Conservation (phyloP, 2,113 vertebrate genomes). For the Salminus brasiliensis region DNA sequence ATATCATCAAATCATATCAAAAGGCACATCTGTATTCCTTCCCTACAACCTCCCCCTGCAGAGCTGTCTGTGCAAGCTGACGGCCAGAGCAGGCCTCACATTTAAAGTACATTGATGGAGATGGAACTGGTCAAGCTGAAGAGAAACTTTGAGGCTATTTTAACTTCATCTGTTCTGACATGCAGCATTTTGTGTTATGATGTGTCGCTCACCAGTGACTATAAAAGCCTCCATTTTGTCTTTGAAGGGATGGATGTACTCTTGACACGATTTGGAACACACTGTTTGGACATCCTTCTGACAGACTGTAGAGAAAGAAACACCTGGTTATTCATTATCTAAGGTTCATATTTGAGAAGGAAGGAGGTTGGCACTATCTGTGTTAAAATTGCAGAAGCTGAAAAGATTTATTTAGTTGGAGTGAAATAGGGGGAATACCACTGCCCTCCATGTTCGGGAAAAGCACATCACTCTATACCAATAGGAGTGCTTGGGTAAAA, state of each 20-base stretch:
- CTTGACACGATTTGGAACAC: slow-evolving; percentile 83
- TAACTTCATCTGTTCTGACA: background rate
- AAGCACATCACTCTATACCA: too few relatives aligned
- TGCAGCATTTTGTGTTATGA: background rate
- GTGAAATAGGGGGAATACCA: too few relatives aligned
- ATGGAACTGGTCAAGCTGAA: background rate
- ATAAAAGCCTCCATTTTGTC: slow-evolving; percentile 88
- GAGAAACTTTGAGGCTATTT: background rate
- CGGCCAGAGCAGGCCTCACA: slow-evolving; percentile 5
- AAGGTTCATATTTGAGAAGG: background rate
- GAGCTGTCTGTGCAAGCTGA: background rate
- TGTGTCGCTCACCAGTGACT: slow-evolving; percentile 79
- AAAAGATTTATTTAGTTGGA: too few relatives aligned
- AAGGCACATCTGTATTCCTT: slow-evolving; percentile 9
- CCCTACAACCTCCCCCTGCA: background rate
- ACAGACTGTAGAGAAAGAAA: slow-evolving; percentile 76
- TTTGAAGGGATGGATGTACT: slow-evolving; percentile 92
- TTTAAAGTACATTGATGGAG: slow-evolving; percentile 8
- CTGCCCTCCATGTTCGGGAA: too few relatives aligned
- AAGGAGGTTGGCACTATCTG: too few relatives aligned
- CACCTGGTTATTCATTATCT: slow-evolving; percentile 3
- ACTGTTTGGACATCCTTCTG: slow-evolving; percentile 85
- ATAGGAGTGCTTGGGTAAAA: too few relatives aligned
- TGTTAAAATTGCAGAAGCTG: too few relatives aligned
- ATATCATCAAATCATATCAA: background rate